Conservation (phyloP, 1,140 invertebrate species). For the Drosophila biarmipes region DNA sequence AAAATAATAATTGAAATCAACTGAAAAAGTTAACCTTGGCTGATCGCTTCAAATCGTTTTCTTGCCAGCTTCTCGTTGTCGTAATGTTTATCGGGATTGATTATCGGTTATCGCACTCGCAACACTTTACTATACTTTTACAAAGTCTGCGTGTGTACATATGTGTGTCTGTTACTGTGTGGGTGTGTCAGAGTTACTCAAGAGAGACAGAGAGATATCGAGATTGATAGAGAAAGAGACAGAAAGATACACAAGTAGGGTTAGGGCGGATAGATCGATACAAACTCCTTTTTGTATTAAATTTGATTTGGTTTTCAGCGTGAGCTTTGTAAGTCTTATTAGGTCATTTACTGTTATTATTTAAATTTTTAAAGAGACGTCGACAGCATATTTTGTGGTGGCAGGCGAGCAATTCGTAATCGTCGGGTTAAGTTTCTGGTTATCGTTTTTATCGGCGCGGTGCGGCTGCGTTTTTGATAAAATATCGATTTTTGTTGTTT, state of each 20-base stretch:
- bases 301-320: conserved; percentile 66
- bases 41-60: conserved; percentile 32
- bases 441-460: conserved; percentile 30
- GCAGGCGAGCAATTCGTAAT: conserved; percentile 71
- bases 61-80: conserved; percentile 42
- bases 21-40: conserved; percentile 65
- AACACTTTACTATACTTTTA: conserved; percentile 83
- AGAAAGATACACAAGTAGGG: conserved; percentile 28
- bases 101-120: conserved; percentile 55
- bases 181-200: conserved; percentile 32
- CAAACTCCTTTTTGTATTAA: conserved; percentile 72
- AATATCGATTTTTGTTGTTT: conserved; percentile 79
- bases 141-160: conserved; percentile 45
- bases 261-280: conserved; percentile 22
- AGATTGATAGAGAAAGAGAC: conserved; percentile 26
- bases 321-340: conserved; percentile 15
- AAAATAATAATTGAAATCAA: conserved; percentile 82
- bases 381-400: conserved; percentile 69
- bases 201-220: conserved; percentile 28
- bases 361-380: conserved; percentile 32
- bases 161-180: conserved; percentile 31
- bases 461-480: conserved; percentile 66
- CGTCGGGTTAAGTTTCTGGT: conserved; percentile 48
- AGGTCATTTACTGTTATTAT: conserved; percentile 2
- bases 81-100: conserved; percentile 37